phyloP scores from a whole-genome alignment of 23 tunicate species.

The Styela clava region DNA sequence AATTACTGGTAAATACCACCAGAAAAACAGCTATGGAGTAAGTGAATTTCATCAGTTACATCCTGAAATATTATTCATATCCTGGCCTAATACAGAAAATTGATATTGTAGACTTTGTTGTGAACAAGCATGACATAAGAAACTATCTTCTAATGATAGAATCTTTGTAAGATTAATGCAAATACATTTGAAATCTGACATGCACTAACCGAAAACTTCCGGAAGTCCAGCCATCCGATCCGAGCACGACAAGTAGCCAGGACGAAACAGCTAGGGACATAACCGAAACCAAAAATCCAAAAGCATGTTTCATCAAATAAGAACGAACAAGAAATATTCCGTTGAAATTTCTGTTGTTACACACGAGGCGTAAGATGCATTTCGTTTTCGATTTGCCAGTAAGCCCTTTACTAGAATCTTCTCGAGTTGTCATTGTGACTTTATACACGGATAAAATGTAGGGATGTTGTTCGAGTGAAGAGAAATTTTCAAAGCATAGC shows the following conservation, averaged over 20 bases:
- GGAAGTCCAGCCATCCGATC: not conserved
- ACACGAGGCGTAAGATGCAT: constrained; percentile 17
- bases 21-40: no score
- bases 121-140: no score
- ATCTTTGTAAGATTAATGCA: no score
- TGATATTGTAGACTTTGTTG: no score
- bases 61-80: no score
- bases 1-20: no score
- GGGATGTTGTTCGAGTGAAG: constrained; percentile 27
- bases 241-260: not conserved
- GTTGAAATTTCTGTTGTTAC: not conserved
- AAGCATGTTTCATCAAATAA: not conserved
- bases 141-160: no score
- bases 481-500: constrained; percentile 28
- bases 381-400: not conserved
- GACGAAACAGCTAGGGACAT: not conserved
- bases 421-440: not conserved
- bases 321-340: constrained; percentile 6
- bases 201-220: constrained; percentile 14
- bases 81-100: no score
- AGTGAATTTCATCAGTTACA: no score
- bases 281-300: constrained; percentile 6
- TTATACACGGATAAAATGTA: constrained; percentile 26
- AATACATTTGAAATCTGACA: no score
- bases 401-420: not conserved